Conservation (phyloP, 2,888 invertebrate genomes). For the Hemaris fuciformis region DNA sequence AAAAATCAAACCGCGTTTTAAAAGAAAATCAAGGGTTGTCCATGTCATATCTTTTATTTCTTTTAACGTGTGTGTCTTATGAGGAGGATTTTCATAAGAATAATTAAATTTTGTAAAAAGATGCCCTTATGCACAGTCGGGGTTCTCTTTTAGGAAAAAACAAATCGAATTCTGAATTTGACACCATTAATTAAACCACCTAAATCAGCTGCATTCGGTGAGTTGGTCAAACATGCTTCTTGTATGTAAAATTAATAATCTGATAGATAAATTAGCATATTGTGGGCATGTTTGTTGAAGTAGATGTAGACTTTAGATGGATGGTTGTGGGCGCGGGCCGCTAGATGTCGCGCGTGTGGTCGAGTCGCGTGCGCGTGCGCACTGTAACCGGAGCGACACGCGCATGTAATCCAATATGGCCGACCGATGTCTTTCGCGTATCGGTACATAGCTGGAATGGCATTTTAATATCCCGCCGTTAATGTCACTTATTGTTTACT, state of each 20-base stretch:
- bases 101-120: too few species aligned
- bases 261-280: conserved; percentile 34
- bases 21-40: too few species aligned
- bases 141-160: too few species aligned
- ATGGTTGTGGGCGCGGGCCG: conserved; percentile 46
- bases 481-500: conserved; percentile 78
- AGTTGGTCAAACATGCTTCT: background rate
- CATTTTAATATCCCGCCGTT: conserved; percentile 74
- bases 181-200: too few species aligned
- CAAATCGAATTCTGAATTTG: too few species aligned
- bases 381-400: conserved; percentile 77
- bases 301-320: conserved; percentile 46
- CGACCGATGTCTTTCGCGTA: conserved; percentile 64
- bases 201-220: background rate
- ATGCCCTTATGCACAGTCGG: too few species aligned
- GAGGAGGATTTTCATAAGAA: too few species aligned
- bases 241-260: conserved; percentile 24
- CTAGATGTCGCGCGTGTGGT: conserved; percentile 79
- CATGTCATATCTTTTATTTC: too few species aligned
- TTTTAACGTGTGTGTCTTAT: too few species aligned
- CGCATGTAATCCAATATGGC: conserved; percentile 79
- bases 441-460: conserved; percentile 76
- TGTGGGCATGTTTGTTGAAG: conserved; percentile 37
- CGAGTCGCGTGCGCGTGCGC: conserved; percentile 81
- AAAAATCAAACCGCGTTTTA: background rate